phyloP scores from a whole-genome alignment of 2,113 vertebrate species.

The Gadus macrocephalus region DNA sequence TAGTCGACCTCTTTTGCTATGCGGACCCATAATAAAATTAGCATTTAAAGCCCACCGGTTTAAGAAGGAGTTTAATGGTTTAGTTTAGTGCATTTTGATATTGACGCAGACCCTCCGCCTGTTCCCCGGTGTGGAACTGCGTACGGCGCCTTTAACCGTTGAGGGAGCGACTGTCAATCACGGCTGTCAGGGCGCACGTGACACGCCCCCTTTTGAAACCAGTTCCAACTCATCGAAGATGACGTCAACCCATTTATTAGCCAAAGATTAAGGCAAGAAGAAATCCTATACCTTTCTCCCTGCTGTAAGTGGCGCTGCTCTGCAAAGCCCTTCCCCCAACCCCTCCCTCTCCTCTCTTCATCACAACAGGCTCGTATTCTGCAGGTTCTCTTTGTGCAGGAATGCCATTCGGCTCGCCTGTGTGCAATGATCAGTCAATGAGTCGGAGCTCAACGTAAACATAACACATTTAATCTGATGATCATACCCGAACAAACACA shows the following conservation, averaged over 20 bases:
- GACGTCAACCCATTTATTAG: conserved; percentile 61
- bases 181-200: conserved; percentile 13
- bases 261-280: conserved; percentile 28
- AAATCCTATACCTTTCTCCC: conserved; percentile 41
- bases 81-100: no score
- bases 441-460: not conserved
- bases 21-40: no score
- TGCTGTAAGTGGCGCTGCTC: conserved; percentile 26
- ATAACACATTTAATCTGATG: not conserved
- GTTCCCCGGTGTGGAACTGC: no score
- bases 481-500: not conserved
- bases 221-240: conserved; percentile 36
- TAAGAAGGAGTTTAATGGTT: no score
- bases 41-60: no score
- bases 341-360: conserved; percentile 53
- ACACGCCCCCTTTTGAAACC: conserved; percentile 52
- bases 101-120: no score
- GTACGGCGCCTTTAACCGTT: conserved; percentile 30
- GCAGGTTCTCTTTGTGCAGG: conserved; percentile 44
- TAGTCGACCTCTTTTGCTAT: no score
- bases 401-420: conserved; percentile 37
- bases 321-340: conserved; percentile 14
- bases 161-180: conserved; percentile 43
- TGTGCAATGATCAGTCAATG: not conserved
- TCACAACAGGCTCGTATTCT: conserved; percentile 34